These are phyloP conservation scores for Polyploca ridens DNA, from an alignment of 2,888 invertebrate genomes.

Conservation along the genomic window DNA sequence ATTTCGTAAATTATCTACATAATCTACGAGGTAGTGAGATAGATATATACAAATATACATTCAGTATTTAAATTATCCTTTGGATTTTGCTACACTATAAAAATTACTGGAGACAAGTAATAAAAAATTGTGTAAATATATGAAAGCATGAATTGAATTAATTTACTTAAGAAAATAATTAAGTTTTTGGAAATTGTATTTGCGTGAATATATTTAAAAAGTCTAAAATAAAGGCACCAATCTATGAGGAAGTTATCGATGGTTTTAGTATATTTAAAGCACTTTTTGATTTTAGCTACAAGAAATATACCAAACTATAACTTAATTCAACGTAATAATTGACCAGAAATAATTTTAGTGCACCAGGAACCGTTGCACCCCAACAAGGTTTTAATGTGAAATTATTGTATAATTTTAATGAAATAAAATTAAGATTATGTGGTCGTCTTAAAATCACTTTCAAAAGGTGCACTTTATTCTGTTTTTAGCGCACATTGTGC, in stretches of 20 bases:
- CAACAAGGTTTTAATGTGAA: too few species aligned
- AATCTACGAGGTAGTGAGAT: constrained; percentile 4
- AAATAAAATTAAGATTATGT: too few species aligned
- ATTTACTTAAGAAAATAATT: background rate
- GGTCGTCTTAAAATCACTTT: too few species aligned
- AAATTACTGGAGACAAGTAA: background rate
- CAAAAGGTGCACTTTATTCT: too few species aligned
- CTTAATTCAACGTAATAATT: too few species aligned
- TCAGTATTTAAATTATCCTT: background rate
- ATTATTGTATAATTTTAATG: too few species aligned
- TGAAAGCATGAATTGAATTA: background rate
- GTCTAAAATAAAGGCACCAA: background rate
- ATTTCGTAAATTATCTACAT: background rate
- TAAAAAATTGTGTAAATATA: background rate
- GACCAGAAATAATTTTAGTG: too few species aligned
- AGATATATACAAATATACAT: background rate
- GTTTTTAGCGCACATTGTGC: too few species aligned
- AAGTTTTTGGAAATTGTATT: background rate
- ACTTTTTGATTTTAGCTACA: too few species aligned
- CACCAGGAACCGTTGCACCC: too few species aligned
- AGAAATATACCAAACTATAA: too few species aligned
- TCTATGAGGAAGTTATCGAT: background rate
- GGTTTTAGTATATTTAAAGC: too few species aligned
- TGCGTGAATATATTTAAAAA: background rate
- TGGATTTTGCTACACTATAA: background rate